A percentile compares a stretch with the other conserved stretches of the same genome.
Conservation (phyloP, 2,113 vertebrate genomes). For the Arothron firmamentum region DNA sequence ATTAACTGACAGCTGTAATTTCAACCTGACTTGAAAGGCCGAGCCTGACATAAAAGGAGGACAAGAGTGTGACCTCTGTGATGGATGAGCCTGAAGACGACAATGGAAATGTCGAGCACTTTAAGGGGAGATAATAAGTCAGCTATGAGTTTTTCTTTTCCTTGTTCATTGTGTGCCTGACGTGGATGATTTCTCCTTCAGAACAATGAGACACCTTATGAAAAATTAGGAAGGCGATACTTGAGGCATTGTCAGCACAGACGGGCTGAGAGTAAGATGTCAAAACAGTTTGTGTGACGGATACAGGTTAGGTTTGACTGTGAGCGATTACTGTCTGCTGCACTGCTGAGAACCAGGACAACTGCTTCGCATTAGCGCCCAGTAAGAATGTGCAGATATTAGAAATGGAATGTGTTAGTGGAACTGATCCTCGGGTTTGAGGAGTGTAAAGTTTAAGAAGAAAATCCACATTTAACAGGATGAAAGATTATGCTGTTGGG, state of each 20-base stretch:
- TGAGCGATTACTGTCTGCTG: not conserved
- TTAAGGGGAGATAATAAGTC: constrained; percentile 30
- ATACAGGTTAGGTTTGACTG: not conserved
- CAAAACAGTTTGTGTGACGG: not conserved
- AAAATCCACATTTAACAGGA: constrained; percentile 4
- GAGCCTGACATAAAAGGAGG: constrained; percentile 27
- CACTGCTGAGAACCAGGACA: constrained; percentile 7
- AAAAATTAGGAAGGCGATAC: constrained; percentile 14
- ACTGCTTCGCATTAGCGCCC: constrained; percentile 41
- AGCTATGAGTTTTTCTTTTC: constrained; percentile 17
- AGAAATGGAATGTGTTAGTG: constrained; percentile 34
- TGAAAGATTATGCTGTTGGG: constrained; percentile 21
- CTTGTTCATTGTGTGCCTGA: constrained; percentile 19
- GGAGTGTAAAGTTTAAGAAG: constrained; percentile 14
- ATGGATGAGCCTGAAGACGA: constrained; percentile 22
- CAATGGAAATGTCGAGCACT: constrained; percentile 29
- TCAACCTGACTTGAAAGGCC: constrained; percentile 44
- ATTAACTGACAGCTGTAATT: constrained; percentile 58
- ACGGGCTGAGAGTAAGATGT: not conserved
- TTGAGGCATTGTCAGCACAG: not conserved
- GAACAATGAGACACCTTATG: constrained; percentile 15
- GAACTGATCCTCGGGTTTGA: constrained; percentile 23
- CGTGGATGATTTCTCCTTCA: constrained; percentile 6
- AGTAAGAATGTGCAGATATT: constrained; percentile 19
- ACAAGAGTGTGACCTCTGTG: constrained; percentile 12